phyloP scores from a whole-genome alignment of 2,113 vertebrate species.

The Brachionichthys hirsutus region DNA sequence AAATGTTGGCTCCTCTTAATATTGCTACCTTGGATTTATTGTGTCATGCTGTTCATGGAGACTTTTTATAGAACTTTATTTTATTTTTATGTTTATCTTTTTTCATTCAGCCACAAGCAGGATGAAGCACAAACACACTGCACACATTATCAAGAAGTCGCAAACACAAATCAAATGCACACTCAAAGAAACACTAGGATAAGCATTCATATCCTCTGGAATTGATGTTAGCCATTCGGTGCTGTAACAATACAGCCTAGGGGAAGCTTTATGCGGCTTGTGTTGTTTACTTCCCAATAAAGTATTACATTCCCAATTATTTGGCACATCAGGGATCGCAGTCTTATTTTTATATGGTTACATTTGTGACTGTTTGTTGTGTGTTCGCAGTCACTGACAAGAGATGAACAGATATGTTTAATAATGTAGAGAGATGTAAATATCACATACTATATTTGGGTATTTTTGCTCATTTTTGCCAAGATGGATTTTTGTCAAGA shows the following conservation, averaged over 20 bases:
- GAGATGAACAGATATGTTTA: not conserved
- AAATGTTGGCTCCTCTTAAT: slow-evolving; percentile 62
- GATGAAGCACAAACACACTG: slow-evolving; percentile 22
- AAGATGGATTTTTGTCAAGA: not conserved
- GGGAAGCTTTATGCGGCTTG: slow-evolving; percentile 52
- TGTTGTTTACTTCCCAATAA: slow-evolving; percentile 53
- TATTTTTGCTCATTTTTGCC: not conserved
- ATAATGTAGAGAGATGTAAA: not conserved
- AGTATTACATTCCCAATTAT: slow-evolving; percentile 45
- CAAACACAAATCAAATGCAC: slow-evolving; percentile 2
- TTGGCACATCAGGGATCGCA: slow-evolving; percentile 23
- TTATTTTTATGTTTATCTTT: slow-evolving; percentile 39
- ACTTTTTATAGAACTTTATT: slow-evolving; percentile 51
- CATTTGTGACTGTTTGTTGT: too few species aligned
- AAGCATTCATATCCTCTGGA: slow-evolving; percentile 36
- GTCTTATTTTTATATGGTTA: too few species aligned
- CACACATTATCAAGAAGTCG: not conserved
- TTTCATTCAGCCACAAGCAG: slow-evolving; percentile 38
- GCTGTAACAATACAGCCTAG: slow-evolving; percentile 33
- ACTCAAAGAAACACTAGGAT: slow-evolving; percentile 36
- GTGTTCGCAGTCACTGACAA: too few species aligned
- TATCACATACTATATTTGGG: not conserved
- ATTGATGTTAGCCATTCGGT: slow-evolving; percentile 55
- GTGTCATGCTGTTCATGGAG: slow-evolving; percentile 48
- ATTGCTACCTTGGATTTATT: slow-evolving; percentile 57